phyloP scores from a whole-genome alignment of 1,140 invertebrate genomes.

The Drosophila oshimai region DNA sequence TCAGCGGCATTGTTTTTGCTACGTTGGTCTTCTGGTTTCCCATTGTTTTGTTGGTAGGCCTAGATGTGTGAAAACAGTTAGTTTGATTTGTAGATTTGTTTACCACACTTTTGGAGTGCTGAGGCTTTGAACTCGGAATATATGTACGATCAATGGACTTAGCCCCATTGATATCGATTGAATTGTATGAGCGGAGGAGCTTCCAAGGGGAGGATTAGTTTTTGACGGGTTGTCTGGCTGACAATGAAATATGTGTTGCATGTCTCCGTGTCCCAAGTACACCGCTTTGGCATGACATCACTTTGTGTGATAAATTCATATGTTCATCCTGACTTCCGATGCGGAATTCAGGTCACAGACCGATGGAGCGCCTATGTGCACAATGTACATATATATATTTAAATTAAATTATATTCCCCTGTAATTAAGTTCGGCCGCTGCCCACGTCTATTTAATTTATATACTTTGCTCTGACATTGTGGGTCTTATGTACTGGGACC shows the following conservation, averaged over 20 bases:
- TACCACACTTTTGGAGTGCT: constrained; percentile 17
- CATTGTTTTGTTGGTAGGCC: constrained; percentile 53
- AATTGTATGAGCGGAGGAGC: background rate
- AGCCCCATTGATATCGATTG: background rate
- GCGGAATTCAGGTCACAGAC: constrained; percentile 32
- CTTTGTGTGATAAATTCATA: background rate
- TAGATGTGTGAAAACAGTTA: constrained; percentile 74
- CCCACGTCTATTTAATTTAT: constrained; percentile 41
- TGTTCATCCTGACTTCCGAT: constrained; percentile 17
- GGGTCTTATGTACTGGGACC: background rate
- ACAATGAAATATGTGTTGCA: constrained; percentile 1
- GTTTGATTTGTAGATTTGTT: constrained; percentile 51
- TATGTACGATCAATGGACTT: constrained; percentile 24
- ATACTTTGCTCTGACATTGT: constrained; percentile 31
- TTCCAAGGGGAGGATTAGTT: background rate
- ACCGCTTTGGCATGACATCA: constrained; percentile 10
- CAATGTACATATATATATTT: constrained; percentile 16
- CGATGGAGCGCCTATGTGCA: background rate
- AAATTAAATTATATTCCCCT: constrained; percentile 41
- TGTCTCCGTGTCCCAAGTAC: background rate
- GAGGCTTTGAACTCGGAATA: constrained; percentile 11
- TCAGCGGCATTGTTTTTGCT: constrained; percentile 8
- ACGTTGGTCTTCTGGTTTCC: constrained; percentile 20
- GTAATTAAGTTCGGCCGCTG: constrained; percentile 32
- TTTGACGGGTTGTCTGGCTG: background rate